Percentiles rank a stretch among this genome's conserved stretches.
Evolutionary conservation across 2,888 invertebrate genomes (phyloP).

Genomic region (Apoda limacodes): DNA sequence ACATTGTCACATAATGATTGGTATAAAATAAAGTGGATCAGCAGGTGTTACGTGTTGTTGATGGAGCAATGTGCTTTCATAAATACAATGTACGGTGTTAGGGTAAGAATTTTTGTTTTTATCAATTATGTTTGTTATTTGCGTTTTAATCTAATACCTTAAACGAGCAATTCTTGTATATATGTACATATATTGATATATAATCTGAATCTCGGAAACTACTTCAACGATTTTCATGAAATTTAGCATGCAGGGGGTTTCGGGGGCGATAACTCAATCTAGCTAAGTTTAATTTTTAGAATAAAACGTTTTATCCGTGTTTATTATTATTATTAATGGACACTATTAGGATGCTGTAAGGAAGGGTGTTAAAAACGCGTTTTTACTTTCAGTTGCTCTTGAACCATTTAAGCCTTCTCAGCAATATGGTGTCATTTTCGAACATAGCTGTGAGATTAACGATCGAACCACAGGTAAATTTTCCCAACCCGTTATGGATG

Average conservation of each 20-base stretch:
- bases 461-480: no score
- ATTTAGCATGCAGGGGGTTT: no score
- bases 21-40: constrained; percentile 29
- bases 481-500: no score
- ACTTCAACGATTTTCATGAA: no score
- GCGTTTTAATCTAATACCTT: no score
- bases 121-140: no score
- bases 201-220: no score
- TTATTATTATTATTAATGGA: neutral
- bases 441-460: constrained; percentile 39
- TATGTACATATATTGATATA: no score
- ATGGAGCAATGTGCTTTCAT: constrained; percentile 43
- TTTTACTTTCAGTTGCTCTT: constrained; percentile 39
- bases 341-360: neutral
- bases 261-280: no score
- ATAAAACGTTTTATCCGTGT: neutral
- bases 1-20: constrained; percentile 13
- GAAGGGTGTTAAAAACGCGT: neutral
- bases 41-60: constrained; percentile 40
- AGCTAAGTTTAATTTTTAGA: no score
- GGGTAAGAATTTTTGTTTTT: no score
- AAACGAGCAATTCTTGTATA: no score
- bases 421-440: constrained; percentile 43
- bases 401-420: constrained; percentile 40
- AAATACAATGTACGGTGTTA: constrained; percentile 44